Base-by-base conservation (phyloP, 2,113 vertebrate genomes). In the Malurus melanocephalus region DNA sequence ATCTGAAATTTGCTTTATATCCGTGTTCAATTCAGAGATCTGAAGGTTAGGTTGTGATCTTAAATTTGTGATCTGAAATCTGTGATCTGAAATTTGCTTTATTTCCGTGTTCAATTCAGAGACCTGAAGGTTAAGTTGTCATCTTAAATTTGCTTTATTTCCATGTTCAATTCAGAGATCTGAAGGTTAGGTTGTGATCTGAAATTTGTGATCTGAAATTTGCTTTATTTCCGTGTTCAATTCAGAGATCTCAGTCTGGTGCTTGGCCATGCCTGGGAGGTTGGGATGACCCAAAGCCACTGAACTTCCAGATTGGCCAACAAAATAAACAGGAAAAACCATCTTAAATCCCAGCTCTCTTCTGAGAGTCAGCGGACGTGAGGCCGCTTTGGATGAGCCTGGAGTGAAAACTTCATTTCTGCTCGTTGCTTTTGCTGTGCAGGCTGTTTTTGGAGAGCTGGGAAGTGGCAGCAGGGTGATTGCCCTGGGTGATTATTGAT, bases 351-450 rank as follows among this genome's bases (percentile, higher is more conserved):
- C 23, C 21, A 21, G 28, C 8, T 89, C 46, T 51, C 7, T 42
- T 61, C 46, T 51, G 62, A n/a, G 75, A 57, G 57, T 35, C 0
- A 0, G 53, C 22, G 62, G 15, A 80, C 0, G 5, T 9, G 30
- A 81, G 79, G 66, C n/a, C 16, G 2, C 33, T 23, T 52, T 26
- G 2, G 16, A 51, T 55, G 81, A 65, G 66, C 49, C 71, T 11
- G 12, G 85, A 78, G 61, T 28, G 10, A 85, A 93, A 93, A 69
- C 60, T 93, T 73, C 2, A 13, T 65, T 92, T 62, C 72, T 92
- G 48, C 64, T 85, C 21, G 6, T 38, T 56, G 79, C 52, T 80
- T 40, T n/a, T 72, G 77, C 61, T 71, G 40, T 6, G 16, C 68
- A 24, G 45, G 48, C 28, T 2, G 3, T 53, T 79, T 40, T 30